Base-by-base conservation (phyloP, 2,888 invertebrate species). In the Argyra leucocephala region DNA sequence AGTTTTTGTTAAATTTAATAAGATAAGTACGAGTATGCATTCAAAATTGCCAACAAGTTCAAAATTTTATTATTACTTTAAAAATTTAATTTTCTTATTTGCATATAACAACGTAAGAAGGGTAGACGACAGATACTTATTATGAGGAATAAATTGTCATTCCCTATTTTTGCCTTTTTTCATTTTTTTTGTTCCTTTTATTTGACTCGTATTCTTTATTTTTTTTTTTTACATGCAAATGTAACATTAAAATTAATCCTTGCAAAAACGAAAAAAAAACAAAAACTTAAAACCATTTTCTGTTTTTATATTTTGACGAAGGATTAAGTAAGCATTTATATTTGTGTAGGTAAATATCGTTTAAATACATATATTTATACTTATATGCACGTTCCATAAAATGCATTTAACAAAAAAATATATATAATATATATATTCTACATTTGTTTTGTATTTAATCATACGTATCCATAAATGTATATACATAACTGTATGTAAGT, bases 181-280 rank as follows among this genome's bases (percentile, higher is more conserved):
- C 3, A 2, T 48, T 48, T 18, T 48, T 48, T 2, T 48, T 48
- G 48, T 31, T 10, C 7, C 1, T 48, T 48, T 48, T n/a, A 48
- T 48, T 18, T 48, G 48, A 15, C 48, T 48, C 15, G 48, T 48
- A n/a, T 48, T 5, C n/a, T 18, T 48, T 5, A 18, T 48, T 5
- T 10, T 31, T 31, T 31, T 31, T 7, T 31, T 31, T 18, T 18
- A 15, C 1, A 48, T 48, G 48, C n/a, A 48, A 48, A 48, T 48
- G 48, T 18, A 48, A 48, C n/a, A 48, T 48, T 48, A 48, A 48
- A 48, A 18, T 48, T 48, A 48, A 48, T 48, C 48, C 48, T 48
- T 48, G 15, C 10, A 12, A 15, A 12, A 26, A 26, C 9, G 12
- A 31, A 31, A 31, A 6, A 12, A 31, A 31, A n/a, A n/a, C n/a